Base-by-base conservation (phyloP, 1,140 invertebrate genomes). In the Vanessa tameamea region DNA sequence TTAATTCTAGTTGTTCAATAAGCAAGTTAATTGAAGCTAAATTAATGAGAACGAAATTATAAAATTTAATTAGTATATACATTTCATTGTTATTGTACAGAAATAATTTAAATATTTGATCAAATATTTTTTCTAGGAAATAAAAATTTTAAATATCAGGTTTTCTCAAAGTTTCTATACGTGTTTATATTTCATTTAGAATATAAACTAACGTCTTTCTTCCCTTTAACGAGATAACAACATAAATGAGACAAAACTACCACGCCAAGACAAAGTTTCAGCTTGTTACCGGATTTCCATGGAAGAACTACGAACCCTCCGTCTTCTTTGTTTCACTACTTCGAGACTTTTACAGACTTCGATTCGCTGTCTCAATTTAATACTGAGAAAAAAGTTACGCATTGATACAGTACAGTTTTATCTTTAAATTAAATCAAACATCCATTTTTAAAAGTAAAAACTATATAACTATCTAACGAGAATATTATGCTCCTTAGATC, bases 221-320 rank as follows among this genome's bases (percentile, higher is more conserved):
- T 20, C 13, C 48, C 65, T 20, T 26, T 72, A 82, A 79, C 72
- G 57, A 74, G 66, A 75, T 82, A 75, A 82, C 72, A 66, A 77
- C 71, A 74, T 77, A 81, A 76, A 78, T 70, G 75, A 72, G 69
- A 75, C 65, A 68, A 48, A 69, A 78, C 48, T 69, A 16, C 59
- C 51, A 20, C 11, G 5, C 47, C 69, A 70, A 74, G 78, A 78
- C 66, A 77, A 82, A 82, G 76, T 82, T 83, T 75, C 67, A 76
- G 72, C 77, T 81, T 80, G 80, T 83, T 83, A 83, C 73, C 78
- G 80, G 78, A 82, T 83, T 82, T 82, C 78, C 77, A 78, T 80
- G 80, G 76, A 78, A 82, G 78, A 78, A 79, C 77, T 81, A 74
- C 78, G 74, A 78, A 79, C 77, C 72, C 77, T 76, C 75, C 55